Percentiles rank a stretch among this genome's conserved stretches.
Evolutionary conservation across 1,140 invertebrate genomes (phyloP).

Genomic region (Phenacoccus solenopsis): DNA sequence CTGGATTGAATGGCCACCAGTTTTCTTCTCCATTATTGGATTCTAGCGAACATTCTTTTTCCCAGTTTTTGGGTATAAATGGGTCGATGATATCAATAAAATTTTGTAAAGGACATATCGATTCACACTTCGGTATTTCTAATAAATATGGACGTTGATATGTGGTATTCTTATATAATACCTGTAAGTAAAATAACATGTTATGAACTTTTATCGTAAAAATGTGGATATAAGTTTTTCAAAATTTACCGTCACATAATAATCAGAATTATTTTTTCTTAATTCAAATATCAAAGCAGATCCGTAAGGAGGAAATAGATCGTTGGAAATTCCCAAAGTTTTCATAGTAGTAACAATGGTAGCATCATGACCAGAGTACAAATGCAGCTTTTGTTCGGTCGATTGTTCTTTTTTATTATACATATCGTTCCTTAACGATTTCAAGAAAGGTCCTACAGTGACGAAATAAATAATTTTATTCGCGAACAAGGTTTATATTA

Average conservation of each 20-base stretch:
- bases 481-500: no score
- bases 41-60: neutral
- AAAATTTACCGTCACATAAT: neutral
- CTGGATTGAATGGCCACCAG: neutral
- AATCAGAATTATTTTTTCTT: neutral
- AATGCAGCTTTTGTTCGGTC: neutral
- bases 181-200: neutral
- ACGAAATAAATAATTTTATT: no score
- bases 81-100: neutral
- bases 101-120: neutral
- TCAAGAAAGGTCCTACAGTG: neutral
- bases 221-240: no score
- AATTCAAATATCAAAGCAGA: conserved; percentile 13
- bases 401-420: neutral
- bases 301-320: neutral
- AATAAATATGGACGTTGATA: neutral
- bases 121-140: conserved; percentile 5
- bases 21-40: neutral
- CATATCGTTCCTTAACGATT: neutral
- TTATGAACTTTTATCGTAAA: no score
- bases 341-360: neutral
- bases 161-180: conserved; percentile 15
- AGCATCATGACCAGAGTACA: conserved; percentile 7
- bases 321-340: neutral
- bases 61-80: conserved; percentile 6